Conservation (phyloP, 2,888 invertebrate genomes). For the Hydrotaea diabolus region DNA sequence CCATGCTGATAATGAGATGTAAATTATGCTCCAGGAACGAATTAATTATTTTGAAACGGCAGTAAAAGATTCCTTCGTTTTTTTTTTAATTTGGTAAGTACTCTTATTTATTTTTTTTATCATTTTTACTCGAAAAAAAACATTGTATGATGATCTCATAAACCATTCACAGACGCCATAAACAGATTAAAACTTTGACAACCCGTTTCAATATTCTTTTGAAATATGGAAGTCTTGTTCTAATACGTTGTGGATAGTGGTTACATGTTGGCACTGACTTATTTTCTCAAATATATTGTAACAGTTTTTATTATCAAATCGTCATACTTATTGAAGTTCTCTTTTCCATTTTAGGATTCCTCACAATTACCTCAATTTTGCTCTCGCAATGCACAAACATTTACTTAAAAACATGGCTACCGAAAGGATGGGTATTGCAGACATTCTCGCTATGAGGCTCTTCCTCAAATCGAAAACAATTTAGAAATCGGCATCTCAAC, state of each 20-base stretch:
- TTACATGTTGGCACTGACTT: constrained; percentile 77
- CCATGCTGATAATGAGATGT: not conserved
- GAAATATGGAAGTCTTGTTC: constrained; percentile 73
- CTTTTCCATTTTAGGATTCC: not conserved
- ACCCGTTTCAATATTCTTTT: constrained; percentile 78
- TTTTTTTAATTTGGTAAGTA: no score
- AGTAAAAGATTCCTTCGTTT: no score
- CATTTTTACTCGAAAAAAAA: no score
- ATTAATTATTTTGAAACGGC: no score
- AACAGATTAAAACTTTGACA: constrained; percentile 71
- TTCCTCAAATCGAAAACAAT: no score
- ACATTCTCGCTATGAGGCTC: no score
- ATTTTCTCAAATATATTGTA: not conserved
- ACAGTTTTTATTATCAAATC: no score
- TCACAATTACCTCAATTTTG: not conserved
- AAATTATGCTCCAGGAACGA: no score
- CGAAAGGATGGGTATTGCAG: no score
- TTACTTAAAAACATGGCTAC: no score
- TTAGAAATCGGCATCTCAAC: no score
- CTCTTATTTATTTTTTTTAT: no score
- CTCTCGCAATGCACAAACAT: not conserved
- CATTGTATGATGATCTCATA: constrained; percentile 74
- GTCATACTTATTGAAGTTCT: not conserved
- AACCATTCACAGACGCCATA: constrained; percentile 79
- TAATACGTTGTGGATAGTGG: constrained; percentile 75